phyloP scores from a whole-genome alignment of 2,888 invertebrate genomes.

The Melitaea athalia region DNA sequence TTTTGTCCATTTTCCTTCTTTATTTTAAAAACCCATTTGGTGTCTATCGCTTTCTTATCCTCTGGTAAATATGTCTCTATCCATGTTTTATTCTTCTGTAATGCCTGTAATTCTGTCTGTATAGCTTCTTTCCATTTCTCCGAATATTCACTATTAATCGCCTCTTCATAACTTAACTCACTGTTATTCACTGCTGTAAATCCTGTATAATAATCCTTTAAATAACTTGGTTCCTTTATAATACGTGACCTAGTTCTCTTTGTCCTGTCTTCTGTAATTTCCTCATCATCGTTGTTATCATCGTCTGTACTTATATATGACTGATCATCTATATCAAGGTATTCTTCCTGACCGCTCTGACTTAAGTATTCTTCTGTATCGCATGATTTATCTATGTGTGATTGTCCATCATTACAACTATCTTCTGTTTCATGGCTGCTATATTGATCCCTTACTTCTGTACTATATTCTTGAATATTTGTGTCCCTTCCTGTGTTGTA shows the following conservation, averaged over 20 bases:
- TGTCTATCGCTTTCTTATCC: neutral
- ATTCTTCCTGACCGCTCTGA: neutral
- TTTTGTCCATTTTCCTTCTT: slow-evolving; percentile 1
- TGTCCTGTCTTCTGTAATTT: neutral
- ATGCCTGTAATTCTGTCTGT: neutral
- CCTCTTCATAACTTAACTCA: neutral
- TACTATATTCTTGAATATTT: neutral
- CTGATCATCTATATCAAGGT: neutral
- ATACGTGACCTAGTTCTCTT: neutral
- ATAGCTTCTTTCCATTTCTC: slow-evolving; percentile 2
- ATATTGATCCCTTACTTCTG: neutral
- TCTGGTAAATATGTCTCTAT: slow-evolving; percentile 3
- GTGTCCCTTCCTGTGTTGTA: neutral
- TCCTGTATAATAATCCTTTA: neutral
- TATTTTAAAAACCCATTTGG: slow-evolving; percentile 1
- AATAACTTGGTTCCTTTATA: neutral
- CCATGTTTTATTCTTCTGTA: slow-evolving; percentile 1
- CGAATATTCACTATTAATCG: neutral
- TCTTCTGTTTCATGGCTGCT: neutral
- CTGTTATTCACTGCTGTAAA: neutral
- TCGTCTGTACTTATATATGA: neutral
- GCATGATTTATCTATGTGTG: neutral
- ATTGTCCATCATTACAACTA: neutral
- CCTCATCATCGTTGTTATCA: neutral
- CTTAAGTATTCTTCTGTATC: neutral